phyloP scores from a whole-genome alignment of 2,888 invertebrate species.

The Bembecia ichneumoniformis region DNA sequence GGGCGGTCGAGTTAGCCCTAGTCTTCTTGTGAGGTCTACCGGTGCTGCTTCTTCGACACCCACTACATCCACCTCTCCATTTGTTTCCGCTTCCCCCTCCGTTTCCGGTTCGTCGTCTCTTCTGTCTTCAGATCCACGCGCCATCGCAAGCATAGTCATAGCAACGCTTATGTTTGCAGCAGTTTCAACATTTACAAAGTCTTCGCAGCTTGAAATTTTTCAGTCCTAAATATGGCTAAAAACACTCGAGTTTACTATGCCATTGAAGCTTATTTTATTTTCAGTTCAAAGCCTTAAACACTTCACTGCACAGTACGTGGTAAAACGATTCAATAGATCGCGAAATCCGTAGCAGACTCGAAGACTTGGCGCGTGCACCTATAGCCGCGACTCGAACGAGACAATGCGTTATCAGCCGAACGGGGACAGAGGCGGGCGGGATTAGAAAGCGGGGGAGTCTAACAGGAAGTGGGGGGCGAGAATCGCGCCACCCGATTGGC shows the following conservation, averaged over 20 bases:
- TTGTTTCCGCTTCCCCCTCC: constrained; percentile 47
- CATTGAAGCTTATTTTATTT: no score
- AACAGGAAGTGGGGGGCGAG: constrained; percentile 25
- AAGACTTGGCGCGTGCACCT: constrained; percentile 24
- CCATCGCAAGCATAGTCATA: constrained; percentile 71
- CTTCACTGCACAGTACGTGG: neutral
- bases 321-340: neutral
- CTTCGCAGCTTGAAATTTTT: neutral
- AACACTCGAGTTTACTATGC: no score
- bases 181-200: neutral
- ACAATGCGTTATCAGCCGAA: constrained; percentile 36
- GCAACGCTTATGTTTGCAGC: constrained; percentile 39
- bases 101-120: constrained; percentile 44
- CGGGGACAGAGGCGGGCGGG: constrained; percentile 44
- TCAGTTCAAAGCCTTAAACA: no score
- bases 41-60: constrained; percentile 65
- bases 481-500: constrained; percentile 46
- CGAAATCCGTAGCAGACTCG: neutral
- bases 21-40: constrained; percentile 60
- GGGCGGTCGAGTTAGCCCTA: constrained; percentile 71
- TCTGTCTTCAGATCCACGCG: constrained; percentile 59
- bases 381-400: constrained; percentile 36
- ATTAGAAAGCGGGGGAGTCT: constrained; percentile 25
- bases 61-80: constrained; percentile 60
- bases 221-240: no score